Evolutionary conservation across 2,797 vertebrate species (phyloP).

Genomic region (Leptatherina wallacei): DNA sequence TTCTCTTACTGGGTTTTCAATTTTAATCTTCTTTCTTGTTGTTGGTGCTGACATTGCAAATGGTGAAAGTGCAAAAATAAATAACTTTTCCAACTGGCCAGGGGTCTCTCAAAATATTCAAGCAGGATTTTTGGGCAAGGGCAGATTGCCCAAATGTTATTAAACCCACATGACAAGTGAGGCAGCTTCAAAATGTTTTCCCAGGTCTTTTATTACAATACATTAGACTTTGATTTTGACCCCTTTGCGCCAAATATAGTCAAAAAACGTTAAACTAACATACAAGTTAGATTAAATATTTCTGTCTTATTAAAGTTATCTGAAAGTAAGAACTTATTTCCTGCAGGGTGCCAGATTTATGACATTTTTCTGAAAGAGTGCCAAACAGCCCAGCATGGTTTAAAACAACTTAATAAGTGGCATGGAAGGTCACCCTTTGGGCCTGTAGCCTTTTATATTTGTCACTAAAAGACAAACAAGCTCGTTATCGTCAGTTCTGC

Average conservation of each 20-base stretch:
- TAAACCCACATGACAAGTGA: neutral
- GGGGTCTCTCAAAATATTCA: neutral
- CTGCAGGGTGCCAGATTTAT: neutral
- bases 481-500: slow-evolving; percentile 6
- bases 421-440: neutral
- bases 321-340: neutral
- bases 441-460: slow-evolving; percentile 1
- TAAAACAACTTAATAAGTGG: neutral
- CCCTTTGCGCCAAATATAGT: too few species aligned
- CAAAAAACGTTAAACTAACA: neutral
- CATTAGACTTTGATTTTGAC: too few species aligned
- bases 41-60: neutral
- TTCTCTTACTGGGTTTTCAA: neutral
- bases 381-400: neutral
- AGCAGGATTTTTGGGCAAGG: neutral
- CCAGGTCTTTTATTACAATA: too few species aligned
- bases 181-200: too few species aligned
- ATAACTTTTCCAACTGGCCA: neutral
- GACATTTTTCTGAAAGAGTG: neutral
- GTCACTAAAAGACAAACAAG: slow-evolving; percentile 8
- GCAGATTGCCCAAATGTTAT: neutral
- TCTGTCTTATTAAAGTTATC: neutral
- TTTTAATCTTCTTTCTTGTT: neutral
- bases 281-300: neutral
- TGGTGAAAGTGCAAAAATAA: neutral